phyloP scores from a whole-genome alignment of 2,797 vertebrate genomes.

The Tragopan temminckii region DNA sequence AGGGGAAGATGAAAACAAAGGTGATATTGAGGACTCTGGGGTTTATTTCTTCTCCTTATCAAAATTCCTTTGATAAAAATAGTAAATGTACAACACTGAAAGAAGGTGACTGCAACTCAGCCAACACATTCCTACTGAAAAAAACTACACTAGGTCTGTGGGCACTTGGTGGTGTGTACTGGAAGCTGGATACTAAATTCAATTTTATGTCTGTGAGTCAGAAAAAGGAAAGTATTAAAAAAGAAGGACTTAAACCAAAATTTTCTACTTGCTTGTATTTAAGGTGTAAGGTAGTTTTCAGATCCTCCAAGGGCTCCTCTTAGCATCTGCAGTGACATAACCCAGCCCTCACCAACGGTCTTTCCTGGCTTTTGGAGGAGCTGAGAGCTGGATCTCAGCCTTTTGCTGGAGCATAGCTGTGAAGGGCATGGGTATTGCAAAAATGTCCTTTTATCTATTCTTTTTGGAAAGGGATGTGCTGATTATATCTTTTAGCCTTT shows the following conservation, averaged over 20 bases:
- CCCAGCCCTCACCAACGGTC: no score
- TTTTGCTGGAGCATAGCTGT: not conserved
- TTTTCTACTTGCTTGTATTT: not conserved
- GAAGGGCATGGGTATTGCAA: not conserved
- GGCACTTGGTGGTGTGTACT: rapidly evolving
- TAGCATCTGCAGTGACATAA: not conserved
- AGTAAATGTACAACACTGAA: not conserved
- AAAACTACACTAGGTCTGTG: not conserved
- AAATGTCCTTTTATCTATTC: not conserved
- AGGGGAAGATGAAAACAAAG: not conserved
- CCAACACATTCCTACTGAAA: not conserved
- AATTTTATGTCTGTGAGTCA: not conserved
- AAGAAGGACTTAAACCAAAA: not conserved
- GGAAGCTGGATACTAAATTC: not conserved
- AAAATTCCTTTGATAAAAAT: not conserved
- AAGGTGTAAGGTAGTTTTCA: not conserved
- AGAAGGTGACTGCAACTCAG: not conserved
- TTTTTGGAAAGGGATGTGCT: not conserved
- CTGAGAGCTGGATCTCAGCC: not conserved
- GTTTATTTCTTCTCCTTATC: not conserved
- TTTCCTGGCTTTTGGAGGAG: not conserved
- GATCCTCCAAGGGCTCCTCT: not conserved
- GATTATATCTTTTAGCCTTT: not conserved
- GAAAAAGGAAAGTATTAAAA: not conserved
- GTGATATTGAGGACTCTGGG: rapidly evolving